Base-by-base conservation (phyloP, 1,140 invertebrate species). In the Neodiprion fabricii region DNA sequence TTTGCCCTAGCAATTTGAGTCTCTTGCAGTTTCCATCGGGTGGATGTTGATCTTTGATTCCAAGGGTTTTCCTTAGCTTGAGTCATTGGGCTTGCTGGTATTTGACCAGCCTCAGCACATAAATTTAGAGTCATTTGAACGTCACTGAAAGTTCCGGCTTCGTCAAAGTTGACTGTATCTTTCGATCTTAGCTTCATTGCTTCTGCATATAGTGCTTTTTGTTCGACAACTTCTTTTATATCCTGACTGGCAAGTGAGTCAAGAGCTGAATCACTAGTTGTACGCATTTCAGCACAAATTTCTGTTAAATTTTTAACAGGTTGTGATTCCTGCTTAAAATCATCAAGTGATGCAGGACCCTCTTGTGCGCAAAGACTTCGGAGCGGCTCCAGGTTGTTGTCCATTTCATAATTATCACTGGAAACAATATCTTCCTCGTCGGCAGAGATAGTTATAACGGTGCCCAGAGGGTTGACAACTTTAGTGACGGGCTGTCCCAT, bases 401-500 rank as follows among this genome's bases (percentile, higher is more conserved):
- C 90, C 50, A 88, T 88, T 69, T 90, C 89, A 72, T 83, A 83
- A 79, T 79, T 83, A 67, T 84, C 85, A 79, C 74, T 81, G 71
- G 81, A 23, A 21, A 47, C 67, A 21, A 23, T 79, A 73, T 88
- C 87, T 72, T 87, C 87, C 73, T 89, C 87, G 80, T 88, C 87
- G 67, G 87, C 87, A 70, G 86, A 85, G 48, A 91, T 86, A 79
- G 90, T 91, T 82, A 92, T 91, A 70, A 94, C 93, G 48, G 91
- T 93, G 79, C 93, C 93, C 82, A 92, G 80, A 48, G 93, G 93
- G 90, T 93, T 94, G 80, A 94, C 92, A 78, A 93, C 91, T 87
- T 93, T 92, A 82, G 90, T 89, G 83, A 92, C 89, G 78, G 89
- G 88, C 75, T 89, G 86, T 84, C 86, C 86, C 87, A 88, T 85